phyloP scores from a whole-genome alignment of 2,888 invertebrate genomes.

The Plagodis dolabraria region DNA sequence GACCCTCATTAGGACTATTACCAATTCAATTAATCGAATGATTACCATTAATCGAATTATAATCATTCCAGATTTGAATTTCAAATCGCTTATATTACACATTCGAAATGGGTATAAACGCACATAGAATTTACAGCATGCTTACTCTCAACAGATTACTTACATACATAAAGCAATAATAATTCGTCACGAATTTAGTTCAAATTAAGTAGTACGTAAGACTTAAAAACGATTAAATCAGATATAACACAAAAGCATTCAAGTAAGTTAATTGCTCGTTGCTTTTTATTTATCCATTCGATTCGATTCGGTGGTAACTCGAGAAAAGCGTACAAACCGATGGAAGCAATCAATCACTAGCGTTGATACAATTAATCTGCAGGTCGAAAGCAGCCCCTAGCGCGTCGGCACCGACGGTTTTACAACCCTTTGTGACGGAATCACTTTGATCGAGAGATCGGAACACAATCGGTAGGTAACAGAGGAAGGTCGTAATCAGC shows the following conservation, averaged over 20 bases:
- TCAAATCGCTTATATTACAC: constrained; percentile 27
- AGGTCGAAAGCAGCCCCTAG: constrained; percentile 50
- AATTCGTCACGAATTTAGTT: no score
- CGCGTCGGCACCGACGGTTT: constrained; percentile 66
- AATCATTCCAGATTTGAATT: constrained; percentile 25
- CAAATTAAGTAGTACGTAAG: no score
- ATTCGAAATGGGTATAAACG: constrained; percentile 1
- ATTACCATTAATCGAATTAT: constrained; percentile 38
- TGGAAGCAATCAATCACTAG: constrained; percentile 48
- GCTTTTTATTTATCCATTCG: constrained; percentile 23
- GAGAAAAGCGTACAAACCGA: constrained; percentile 39
- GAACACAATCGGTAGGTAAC: constrained; percentile 59
- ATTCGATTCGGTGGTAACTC: constrained; percentile 23
- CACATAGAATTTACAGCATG: background rate
- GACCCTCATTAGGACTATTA: constrained; percentile 33
- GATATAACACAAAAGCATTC: constrained; percentile 11
- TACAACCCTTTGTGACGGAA: constrained; percentile 75
- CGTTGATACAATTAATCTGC: constrained; percentile 68
- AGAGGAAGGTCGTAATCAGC: constrained; percentile 67
- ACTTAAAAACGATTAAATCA: background rate
- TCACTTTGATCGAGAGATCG: constrained; percentile 68
- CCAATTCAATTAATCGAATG: constrained; percentile 34
- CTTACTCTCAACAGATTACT: background rate
- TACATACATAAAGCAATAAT: no score
- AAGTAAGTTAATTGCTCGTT: constrained; percentile 18